These are phyloP conservation scores for Anoplopoma fimbria DNA, from an alignment of 2,113 vertebrate genomes.

Conservation along the genomic window DNA sequence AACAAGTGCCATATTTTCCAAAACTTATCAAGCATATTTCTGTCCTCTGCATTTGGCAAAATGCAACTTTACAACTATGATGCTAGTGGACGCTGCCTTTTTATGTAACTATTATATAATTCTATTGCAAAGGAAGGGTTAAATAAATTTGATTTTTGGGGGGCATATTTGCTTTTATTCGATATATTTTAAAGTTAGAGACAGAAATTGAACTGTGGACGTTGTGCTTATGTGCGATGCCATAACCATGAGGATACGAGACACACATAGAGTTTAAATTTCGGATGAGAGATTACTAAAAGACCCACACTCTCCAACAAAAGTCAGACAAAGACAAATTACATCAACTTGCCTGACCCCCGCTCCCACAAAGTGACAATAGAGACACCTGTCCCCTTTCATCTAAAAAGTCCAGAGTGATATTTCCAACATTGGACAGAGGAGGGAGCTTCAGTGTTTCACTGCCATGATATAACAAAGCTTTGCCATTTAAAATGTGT, in stretches of 20 bases:
- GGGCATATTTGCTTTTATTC: too few species aligned
- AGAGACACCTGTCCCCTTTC: neutral
- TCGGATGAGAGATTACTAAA: neutral
- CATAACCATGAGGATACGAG: neutral
- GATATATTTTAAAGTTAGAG: neutral
- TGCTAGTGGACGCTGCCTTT: too few species aligned
- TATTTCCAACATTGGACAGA: neutral
- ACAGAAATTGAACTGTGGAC: neutral
- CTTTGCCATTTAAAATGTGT: neutral
- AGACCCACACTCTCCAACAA: neutral
- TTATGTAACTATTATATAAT: neutral
- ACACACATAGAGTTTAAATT: neutral
- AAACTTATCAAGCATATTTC: neutral
- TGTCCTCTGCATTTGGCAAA: neutral
- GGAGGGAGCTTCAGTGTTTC: neutral
- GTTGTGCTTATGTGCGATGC: neutral
- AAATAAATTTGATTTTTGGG: neutral
- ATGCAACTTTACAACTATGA: too few species aligned
- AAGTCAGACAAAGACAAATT: neutral
- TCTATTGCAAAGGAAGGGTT: neutral
- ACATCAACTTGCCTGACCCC: neutral
- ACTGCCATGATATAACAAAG: neutral
- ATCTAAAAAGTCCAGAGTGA: neutral
- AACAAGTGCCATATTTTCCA: too few species aligned
- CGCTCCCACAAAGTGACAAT: neutral